Base-by-base conservation (phyloP, 2,797 vertebrate genomes). In the Glyptemys insculpta region DNA sequence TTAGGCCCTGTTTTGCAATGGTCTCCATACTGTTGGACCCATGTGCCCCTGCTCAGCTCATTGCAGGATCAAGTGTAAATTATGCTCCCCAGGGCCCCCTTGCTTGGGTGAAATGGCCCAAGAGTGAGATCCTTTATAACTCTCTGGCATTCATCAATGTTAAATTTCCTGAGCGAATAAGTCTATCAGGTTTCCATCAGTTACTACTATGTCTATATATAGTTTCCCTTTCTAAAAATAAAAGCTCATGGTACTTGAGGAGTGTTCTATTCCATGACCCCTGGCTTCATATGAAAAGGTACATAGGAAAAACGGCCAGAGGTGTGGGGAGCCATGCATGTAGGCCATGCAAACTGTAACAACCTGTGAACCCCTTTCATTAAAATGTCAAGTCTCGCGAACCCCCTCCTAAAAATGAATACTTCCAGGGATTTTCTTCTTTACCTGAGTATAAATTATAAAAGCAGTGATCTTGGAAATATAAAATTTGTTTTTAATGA, bases 191-290 rank as follows among this genome's bases (percentile, higher is more conserved):
- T 95, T 89, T 81, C 81, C 1, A 0, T 49, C 72, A 82, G 89
- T 80, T 52, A 44, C 91, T 0, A 0, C 29, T 52, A 57, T 41
- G 53, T 88, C 19, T 94, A 92, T 94, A 96, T 94, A 88, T 65
- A 94, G 87, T 15, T 82, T 7, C 9, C 53, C 52, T 80, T 21
- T 87, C 96, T 96, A 96, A 91, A 96, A 95, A 96, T 95, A 92
- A 59, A 89, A 81, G 12, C n/a, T 23, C 27, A 0, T 0, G 92
- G 91, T 72, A 41, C n/a, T 72, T 72, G 37, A 72, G 21, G 21
- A 41, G 37, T 11, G 81, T 2, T 87, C 59, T 57, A 56, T 93
- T 95, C 85, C 90, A 62, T 81, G 47, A 47, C 44, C 11, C 8
- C 92, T 41, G 79, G 44, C n/a, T 56, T 87, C 85, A 1, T 0